Base-by-base conservation (phyloP, 2,888 invertebrate species). In the Orchestes rusci region DNA sequence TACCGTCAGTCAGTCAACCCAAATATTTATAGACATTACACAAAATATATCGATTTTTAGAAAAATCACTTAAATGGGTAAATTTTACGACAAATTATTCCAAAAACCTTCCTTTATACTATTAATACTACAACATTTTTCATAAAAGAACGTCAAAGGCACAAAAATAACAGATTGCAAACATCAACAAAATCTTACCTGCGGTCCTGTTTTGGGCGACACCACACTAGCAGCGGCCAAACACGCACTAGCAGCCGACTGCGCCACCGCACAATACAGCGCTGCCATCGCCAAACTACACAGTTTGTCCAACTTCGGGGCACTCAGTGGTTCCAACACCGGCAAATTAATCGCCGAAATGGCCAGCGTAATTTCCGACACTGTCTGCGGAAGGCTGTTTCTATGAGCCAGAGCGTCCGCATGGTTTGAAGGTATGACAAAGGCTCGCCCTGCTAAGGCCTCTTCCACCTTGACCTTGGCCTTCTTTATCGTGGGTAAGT, bases 271-370 rank as follows among this genome's bases (percentile, higher is more conserved):
- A 57, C 83, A 84, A 55, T 92, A 84, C 3, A 94, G 68, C 56
- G 87, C 88, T 4, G 90, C 84, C 70, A 87, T 84, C 40, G 87
- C 85, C 49, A 94, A 74, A 48, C 82, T 79, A 34, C 87, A 85
- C 30, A 94, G 72, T 61, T 87, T 86, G 45, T 82, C 79, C 35
- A 94, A 77, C 57, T 91, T 84, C n/a, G 79, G 79, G 3, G 85
- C 78, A 7, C 87, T 88, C 56, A 94, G 73, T 0, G 94, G 93
- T 65, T 94, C 93, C 41, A 93, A 69, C 46, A 92, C 79, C 0
- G 93, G 93, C 56, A 95, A 70, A 13, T 88, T 84, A 54, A 93
- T 74, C 4, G 89, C 89, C 53, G 84, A 77, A 62, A 84, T 83
- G 45, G 90, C 88, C 32, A 91, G 80, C 46, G 79, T 79, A 50